Base-by-base conservation (phyloP, 2,888 invertebrate species). In the Pseudococcus viburni region DNA sequence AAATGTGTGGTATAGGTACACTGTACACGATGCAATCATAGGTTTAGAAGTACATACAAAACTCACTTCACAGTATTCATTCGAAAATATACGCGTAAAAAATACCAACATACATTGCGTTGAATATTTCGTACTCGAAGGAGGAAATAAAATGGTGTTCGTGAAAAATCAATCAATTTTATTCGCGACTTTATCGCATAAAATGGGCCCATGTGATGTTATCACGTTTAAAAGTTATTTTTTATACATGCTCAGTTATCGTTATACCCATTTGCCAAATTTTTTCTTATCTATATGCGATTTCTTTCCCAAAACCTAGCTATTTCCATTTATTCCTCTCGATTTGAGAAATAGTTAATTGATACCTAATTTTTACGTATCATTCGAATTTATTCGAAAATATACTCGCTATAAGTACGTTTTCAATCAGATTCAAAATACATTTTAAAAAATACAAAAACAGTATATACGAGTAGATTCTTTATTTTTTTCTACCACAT, bases 141-240 rank as follows among this genome's bases (percentile, higher is more conserved):
- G 12, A 68, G 11, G 15, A 68, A 11, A 68, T 26, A 19, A 68
- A 26, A 68, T 68, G 15, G 4, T 12, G 22, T 19, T 64, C 0
- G 9, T 68, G 55, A 55, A 55, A 55, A 55, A n/a, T 68, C 68
- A 26, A 68, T 68, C 22, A 68, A 68, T 26, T 22, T 68, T 68
- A 26, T 68, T 17, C 6, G n/a, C n/a, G n/a, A 55, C 55, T 55
- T 55, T n/a, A 55, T 55, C n/a, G 4, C 15, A 55, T 51, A 51
- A 51, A 51, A 51, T 51, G 15, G 48, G 48, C 12, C 48, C 12
- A 9, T 51, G 4, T 51, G 48, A 42, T 42, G 42, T 42, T 42
- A 42, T 42, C 42, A 42, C 6, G 42, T 42, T 42, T 42, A 42
- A 42, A 42, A 8, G 9, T 42, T 42, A 42, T 42, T 42, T 42